Evolutionary conservation across 2,797 vertebrate genomes (phyloP).

Genomic region (Loriculus beryllinus): DNA sequence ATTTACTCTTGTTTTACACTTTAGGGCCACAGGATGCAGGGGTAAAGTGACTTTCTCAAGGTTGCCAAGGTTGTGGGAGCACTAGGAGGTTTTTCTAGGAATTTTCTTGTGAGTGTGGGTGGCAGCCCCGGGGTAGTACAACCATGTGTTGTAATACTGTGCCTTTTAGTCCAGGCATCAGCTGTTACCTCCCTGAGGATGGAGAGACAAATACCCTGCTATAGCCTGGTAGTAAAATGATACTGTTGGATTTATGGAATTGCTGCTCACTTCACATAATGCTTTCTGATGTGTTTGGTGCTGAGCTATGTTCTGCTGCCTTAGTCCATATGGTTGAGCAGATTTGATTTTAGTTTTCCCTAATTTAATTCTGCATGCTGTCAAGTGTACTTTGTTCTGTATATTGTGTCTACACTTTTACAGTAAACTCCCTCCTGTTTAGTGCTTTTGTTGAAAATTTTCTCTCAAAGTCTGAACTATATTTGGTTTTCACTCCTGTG

Average conservation of each 20-base stretch:
- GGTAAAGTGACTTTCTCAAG: conserved; percentile 7
- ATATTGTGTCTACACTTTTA: conserved; percentile 40
- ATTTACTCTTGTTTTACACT: neutral
- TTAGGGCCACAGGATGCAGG: neutral
- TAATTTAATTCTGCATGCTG: conserved; percentile 60
- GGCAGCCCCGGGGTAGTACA: neutral
- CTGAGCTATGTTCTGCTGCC: conserved; percentile 51
- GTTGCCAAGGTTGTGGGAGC: neutral
- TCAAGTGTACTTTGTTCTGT: conserved; percentile 59
- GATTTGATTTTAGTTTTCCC: conserved; percentile 63
- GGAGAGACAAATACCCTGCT: neutral
- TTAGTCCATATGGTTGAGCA: conserved; percentile 61
- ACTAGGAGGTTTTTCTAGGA: neutral
- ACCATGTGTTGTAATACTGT: neutral
- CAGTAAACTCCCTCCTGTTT: conserved; percentile 43
- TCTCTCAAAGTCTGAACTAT: conserved; percentile 4
- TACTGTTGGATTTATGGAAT: conserved; percentile 34
- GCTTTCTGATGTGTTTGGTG: conserved; percentile 55
- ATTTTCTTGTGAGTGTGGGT: neutral
- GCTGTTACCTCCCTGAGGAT: neutral
- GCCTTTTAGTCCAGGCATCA: neutral
- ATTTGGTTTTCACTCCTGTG: neutral
- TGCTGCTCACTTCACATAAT: conserved; percentile 51
- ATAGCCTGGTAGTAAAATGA: neutral
- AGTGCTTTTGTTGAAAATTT: conserved; percentile 18